Evolutionary conservation across 2,888 invertebrate species (phyloP).

Genomic region (Deroplatys truncata): DNA sequence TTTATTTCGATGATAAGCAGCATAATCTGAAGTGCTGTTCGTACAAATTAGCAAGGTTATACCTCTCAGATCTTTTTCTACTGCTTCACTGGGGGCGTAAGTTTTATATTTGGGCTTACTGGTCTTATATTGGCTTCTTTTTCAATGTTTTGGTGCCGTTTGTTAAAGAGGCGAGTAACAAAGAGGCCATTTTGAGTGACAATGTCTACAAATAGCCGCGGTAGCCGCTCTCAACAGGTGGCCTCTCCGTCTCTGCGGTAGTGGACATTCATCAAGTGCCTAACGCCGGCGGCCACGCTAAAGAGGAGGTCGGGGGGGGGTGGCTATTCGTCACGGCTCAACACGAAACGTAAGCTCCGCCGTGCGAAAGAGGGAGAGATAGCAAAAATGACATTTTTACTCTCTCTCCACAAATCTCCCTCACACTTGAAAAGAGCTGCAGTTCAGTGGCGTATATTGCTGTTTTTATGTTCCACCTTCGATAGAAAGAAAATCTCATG

Average conservation of each 20-base stretch:
- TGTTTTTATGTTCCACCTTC: background rate
- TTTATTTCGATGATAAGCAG: too few relatives aligned
- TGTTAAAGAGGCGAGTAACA: background rate
- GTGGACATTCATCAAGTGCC: constrained; percentile 32
- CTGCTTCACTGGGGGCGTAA: too few relatives aligned
- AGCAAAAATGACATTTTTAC: constrained; percentile 19
- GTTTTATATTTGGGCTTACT: background rate
- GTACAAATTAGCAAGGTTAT: too few relatives aligned
- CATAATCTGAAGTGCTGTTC: too few relatives aligned
- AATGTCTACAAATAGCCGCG: constrained; percentile 9
- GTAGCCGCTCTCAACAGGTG: constrained; percentile 21
- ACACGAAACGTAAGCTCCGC: constrained; percentile 12
- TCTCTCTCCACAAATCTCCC: background rate
- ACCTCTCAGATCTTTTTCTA: too few relatives aligned
- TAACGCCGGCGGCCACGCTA: constrained; percentile 46
- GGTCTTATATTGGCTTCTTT: background rate
- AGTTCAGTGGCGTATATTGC: background rate
- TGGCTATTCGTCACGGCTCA: constrained; percentile 29
- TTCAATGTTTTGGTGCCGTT: background rate
- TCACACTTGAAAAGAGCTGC: constrained; percentile 9
- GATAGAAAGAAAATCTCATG: too few relatives aligned
- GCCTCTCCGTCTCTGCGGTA: constrained; percentile 12
- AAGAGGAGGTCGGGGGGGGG: constrained; percentile 28
- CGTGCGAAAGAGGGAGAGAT: background rate
- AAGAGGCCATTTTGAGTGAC: constrained; percentile 8